These are phyloP conservation scores for Propithecus coquereli DNA, from an alignment of 2,113 vertebrate genomes.

Conservation along the genomic window DNA sequence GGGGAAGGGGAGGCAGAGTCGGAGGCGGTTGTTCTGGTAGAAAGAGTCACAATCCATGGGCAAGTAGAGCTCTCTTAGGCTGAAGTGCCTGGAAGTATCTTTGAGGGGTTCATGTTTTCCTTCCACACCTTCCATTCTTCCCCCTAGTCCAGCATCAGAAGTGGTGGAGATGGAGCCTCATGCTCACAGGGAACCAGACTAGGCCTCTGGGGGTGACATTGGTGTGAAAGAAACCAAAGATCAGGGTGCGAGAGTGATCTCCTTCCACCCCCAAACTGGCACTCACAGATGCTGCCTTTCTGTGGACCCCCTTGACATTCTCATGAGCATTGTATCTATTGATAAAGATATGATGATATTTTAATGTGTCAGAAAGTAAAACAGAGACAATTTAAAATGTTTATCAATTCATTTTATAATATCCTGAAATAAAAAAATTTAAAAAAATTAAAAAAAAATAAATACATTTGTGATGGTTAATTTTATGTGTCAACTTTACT, in stretches of 20 bases:
- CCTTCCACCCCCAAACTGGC: not conserved
- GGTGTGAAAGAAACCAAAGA: not conserved
- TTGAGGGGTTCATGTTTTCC: not conserved
- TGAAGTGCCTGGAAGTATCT: not conserved
- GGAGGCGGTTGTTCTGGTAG: not conserved
- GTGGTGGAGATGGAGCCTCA: not conserved
- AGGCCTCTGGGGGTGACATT: not conserved
- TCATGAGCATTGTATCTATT: not conserved
- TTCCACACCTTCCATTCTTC: not conserved
- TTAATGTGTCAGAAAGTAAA: conserved; percentile 24
- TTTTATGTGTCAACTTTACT: not conserved
- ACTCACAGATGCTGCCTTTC: not conserved
- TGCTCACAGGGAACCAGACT: not conserved
- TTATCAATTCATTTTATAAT: not conserved
- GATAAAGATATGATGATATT: too few relatives aligned
- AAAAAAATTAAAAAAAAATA: not conserved
- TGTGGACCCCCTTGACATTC: not conserved
- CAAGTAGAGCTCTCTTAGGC: not conserved
- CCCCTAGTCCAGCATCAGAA: not conserved
- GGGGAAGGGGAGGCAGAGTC: not conserved
- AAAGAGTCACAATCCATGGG: not conserved
- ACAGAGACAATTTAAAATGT: not conserved
- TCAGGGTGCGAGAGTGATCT: not conserved
- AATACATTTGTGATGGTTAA: not conserved
- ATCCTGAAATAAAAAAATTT: too few relatives aligned